Base-by-base conservation (phyloP, 2,113 vertebrate species). In the Paedocypris sp. region DNA sequence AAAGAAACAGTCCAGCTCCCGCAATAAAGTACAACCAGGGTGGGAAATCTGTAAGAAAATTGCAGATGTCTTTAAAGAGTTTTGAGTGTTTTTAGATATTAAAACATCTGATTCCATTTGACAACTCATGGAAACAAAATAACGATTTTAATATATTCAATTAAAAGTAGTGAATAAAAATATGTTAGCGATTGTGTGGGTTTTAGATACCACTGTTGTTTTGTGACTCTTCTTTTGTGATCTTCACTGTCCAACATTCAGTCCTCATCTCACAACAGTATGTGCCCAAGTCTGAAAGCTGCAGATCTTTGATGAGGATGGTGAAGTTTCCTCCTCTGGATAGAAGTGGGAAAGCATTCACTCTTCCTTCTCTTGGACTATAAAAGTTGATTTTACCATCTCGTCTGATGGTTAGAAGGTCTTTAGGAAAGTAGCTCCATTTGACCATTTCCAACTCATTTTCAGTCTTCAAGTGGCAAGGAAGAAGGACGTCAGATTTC, bases 301-400 rank as follows among this genome's bases (percentile, higher is more conserved):
- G 19, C 1, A 85, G 59, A 5, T 35, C 50, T 32, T 75, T 64
- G 10, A 85, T 74, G 10, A 38, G 11, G 52, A 86, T 82, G 32
- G 80, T 77, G 45, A 53, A 82, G 66, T 84, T 78, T 2, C 80
- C 76, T n/a, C 9, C 2, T 6, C 9, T 41, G 8, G 15, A 59
- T 28, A 77, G 65, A 47, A 71, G 64, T 4, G 80, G 82, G 28
- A 77, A 83, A 6, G 0, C 69, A 23, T 64, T 79, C 38, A 85
- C 33, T 16, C 80, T 36, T 4, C 82, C 82, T 1, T 36, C 3
- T 53, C 61, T 75, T 41, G 72, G 75, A 18, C 74, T 60, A 0
- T 26, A 0, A 2, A 83, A 84, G 3, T 1, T 11, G 16, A 83
- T 2, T 0, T 0, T 16, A 3, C 76, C 74, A 0, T 46, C 0